phyloP scores from a whole-genome alignment of 2,113 vertebrate species.

The Syngnathus typhle region DNA sequence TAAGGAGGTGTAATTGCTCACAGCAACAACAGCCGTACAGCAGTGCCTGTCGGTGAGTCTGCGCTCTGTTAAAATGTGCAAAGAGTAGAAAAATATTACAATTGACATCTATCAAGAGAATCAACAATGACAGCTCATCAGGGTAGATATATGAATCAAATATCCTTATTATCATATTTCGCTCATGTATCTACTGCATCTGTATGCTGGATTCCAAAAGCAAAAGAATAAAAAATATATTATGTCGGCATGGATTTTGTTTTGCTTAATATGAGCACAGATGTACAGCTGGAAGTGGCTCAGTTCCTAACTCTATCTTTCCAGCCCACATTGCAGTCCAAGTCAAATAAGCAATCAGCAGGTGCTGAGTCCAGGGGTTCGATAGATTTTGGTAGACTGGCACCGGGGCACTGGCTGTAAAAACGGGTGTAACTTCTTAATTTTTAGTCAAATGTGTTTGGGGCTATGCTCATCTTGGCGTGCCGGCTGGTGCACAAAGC shows the following conservation, averaged over 20 bases:
- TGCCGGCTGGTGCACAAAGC: no score
- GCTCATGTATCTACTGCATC: not conserved
- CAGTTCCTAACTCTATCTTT: not conserved
- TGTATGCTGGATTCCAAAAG: not conserved
- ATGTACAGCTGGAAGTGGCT: not conserved
- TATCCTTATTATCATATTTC: not conserved
- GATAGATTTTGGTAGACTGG: no score
- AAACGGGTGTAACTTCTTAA: no score
- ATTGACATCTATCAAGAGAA: not conserved
- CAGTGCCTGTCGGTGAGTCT: conserved; percentile 21
- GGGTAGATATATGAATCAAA: not conserved
- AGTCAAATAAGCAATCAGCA: not conserved
- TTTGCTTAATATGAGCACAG: not conserved
- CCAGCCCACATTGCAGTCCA: not conserved
- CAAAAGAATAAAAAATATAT: not conserved
- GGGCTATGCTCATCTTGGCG: no score
- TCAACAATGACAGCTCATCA: not conserved
- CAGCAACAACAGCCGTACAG: conserved; percentile 49
- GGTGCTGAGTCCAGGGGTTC: not conserved
- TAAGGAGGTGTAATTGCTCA: conserved; percentile 72
- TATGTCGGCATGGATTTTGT: not conserved
- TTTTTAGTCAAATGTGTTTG: no score
- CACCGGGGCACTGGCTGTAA: no score
- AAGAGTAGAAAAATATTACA: not conserved
- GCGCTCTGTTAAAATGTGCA: conserved; percentile 7